These are phyloP conservation scores for Austrofundulus limnaeus DNA, from an alignment of 2,113 vertebrate genomes.

Conservation along the genomic window DNA sequence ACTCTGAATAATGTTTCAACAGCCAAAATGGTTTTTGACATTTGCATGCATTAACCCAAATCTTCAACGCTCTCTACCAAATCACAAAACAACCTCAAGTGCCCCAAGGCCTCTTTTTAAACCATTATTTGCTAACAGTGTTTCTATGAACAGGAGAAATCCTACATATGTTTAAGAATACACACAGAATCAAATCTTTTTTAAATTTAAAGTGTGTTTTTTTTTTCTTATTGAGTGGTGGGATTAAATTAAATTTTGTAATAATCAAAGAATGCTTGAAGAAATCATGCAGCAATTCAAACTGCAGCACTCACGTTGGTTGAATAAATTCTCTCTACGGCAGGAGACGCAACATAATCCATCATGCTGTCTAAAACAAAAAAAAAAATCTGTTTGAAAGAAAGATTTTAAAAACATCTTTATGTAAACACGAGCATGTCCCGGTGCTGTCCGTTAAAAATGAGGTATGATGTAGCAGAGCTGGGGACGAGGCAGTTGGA, in stretches of 20 bases:
- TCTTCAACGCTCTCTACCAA: conserved; percentile 12
- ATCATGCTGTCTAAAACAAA: not conserved
- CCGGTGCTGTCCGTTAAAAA: not conserved
- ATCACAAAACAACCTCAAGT: conserved; percentile 25
- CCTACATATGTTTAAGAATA: not conserved
- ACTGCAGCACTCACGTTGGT: not conserved
- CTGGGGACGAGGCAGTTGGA: conserved; percentile 6
- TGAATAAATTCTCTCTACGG: not conserved
- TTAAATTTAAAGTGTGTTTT: not conserved
- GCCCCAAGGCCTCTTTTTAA: not conserved
- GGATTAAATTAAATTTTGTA: no score
- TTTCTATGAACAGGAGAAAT: not conserved
- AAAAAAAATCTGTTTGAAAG: not conserved
- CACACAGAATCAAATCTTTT: not conserved
- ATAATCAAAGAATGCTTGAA: no score
- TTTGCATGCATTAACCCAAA: conserved; percentile 47
- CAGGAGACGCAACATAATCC: not conserved
- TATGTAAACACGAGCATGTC: not conserved
- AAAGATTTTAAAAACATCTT: not conserved
- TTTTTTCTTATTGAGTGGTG: no score
- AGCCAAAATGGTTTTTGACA: conserved; percentile 25
- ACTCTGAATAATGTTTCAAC: conserved; percentile 31
- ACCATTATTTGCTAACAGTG: conserved; percentile 19
- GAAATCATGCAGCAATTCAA: not conserved
- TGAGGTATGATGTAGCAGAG: not conserved